Base-by-base conservation (phyloP, 2,113 vertebrate genomes). In the Phocoena sinus region DNA sequence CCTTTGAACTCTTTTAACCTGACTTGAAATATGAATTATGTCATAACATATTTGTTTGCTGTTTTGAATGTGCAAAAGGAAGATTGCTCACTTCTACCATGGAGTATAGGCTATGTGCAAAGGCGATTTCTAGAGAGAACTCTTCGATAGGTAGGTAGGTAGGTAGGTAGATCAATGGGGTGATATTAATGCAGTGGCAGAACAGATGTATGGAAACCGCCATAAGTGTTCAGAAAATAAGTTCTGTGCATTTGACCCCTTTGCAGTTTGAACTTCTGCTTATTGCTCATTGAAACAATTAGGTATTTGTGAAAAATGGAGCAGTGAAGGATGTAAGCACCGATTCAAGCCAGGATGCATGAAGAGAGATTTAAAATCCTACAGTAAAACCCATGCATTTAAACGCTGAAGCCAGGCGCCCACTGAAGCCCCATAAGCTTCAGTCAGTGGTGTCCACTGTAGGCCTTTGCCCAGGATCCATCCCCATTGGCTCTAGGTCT, bases 231-330 rank as follows among this genome's bases (percentile, higher is more conserved):
- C 41, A 91, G 62, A 83, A 89, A 92, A 58, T 38, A 18, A 13
- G 38, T 56, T 77, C 17, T 87, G 11, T 53, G 3, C 28, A 4
- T 53, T 25, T 82, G 26, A 65, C 47, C 36, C 20, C 33, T 56
- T 85, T 91, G 36, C 14, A 79, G 56, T 95, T 73, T 93, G n/a
- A 53, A 84, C 56, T 33, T 90, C 41, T 82, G 21, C 20, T 84
- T 73, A 38, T 53, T 38, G 26, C 38, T 93, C 8, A 68, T 53
- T 85, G 53, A 84, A 93, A 81, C 63, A 84, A 47, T 81, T 65
- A 91, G 38, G 3, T 73, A 62, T 41, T 70, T 73, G 8, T 94
- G 70, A 53, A 26, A 67, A 63, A 44, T 77, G 44, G 26, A 80
- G 68, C 1, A 5, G 33, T 8, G 47, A 25, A 88, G 31, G 44